Base-by-base conservation (phyloP, 2,113 vertebrate species). In the Podilymbus podiceps region DNA sequence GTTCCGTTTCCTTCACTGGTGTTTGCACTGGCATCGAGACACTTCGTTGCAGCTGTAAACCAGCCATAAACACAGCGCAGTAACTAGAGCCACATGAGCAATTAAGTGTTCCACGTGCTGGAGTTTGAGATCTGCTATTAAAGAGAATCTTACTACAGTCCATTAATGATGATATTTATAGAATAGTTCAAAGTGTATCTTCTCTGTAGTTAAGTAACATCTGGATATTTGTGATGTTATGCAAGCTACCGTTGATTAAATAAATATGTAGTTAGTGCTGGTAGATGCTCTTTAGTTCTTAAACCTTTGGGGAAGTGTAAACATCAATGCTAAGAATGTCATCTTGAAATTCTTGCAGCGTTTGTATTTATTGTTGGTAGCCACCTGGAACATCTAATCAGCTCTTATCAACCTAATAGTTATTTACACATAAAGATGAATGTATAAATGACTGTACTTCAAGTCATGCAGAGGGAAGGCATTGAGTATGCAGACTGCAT, bases 351-450 rank as follows among this genome's bases (percentile, higher is more conserved):
- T 85, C 89, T 47, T 71, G 35, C 46, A 15, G 66, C 6, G 1
- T 92, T 88, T 67, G 23, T 87, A 0, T 89, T 82, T 85, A 28
- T 60, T 92, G 56, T 20, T 69, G 58, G 53, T 21, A 62, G 12
- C 50, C 50, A 62, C 86, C 68, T 73, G 91, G 95, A 96, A 97
- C 91, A 94, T 93, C 89, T 95, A 79, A 97, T 95, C 94, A 58
- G 77, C 63, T 42, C 21, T 59, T 59, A 72, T 35, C 90, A 15
- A 0, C 27, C 64, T 74, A 24, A 15, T 50, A 22, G 66, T 21
- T 90, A 21, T 33, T 94, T 84, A 69, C 71, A 35, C 55, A 3
- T 7, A 0, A 11, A 21, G 79, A 28, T 84, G 76, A 78, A 40
- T 67, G 35, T 86, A 1, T 19, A 2, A 21, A 11, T 91, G 96